Conservation (phyloP, 2,113 vertebrate species). For the Passer domesticus region DNA sequence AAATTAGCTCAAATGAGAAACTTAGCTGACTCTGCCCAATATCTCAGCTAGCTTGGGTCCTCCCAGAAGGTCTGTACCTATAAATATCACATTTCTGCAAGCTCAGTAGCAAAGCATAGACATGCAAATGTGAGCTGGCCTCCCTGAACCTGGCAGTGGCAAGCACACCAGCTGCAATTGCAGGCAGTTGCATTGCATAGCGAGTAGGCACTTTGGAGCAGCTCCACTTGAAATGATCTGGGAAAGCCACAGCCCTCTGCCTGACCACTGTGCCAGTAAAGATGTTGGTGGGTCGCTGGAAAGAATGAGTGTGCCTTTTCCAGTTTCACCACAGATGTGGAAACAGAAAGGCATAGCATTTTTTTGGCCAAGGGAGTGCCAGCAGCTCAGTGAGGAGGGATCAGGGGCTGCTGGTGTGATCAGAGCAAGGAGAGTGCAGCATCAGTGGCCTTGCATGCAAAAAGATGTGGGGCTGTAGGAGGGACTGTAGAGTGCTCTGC, state of each 20-base stretch:
- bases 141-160: not conserved
- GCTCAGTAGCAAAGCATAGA: not conserved
- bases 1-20: not conserved
- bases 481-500: not conserved
- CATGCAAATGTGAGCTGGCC: not conserved
- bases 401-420: not conserved
- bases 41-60: not conserved
- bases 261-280: not conserved
- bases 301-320: not conserved
- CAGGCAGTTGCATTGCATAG: not conserved
- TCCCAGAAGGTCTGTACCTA: not conserved
- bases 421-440: accelerated
- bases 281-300: not conserved
- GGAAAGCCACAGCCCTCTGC: not conserved
- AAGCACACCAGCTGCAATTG: not conserved
- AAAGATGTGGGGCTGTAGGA: not conserved
- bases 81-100: not conserved
- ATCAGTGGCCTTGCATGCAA: not conserved
- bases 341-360: not conserved
- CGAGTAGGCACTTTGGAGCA: not conserved
- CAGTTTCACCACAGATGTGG: not conserved
- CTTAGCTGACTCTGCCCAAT: not conserved
- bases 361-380: not conserved
- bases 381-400: not conserved
- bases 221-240: not conserved